Evolutionary conservation across 2,888 invertebrate species (phyloP).

Genomic region (Cordylochernes scorpioides): DNA sequence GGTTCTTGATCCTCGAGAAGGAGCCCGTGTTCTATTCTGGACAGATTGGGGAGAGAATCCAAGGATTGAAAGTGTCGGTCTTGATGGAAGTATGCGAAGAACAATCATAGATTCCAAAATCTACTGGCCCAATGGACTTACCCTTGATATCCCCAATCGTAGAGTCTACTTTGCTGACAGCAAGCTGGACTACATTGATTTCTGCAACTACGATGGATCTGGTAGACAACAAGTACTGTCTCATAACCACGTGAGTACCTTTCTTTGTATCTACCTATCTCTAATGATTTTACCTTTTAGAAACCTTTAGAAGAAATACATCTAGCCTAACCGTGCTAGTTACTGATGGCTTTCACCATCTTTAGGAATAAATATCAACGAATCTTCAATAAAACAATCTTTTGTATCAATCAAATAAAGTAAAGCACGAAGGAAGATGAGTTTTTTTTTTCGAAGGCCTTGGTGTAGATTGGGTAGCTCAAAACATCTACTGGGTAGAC

Average conservation of each 20-base stretch:
- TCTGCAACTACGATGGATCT: conserved; percentile 81
- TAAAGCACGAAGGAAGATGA: too few species aligned
- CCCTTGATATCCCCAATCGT: conserved; percentile 70
- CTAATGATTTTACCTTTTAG: too few species aligned
- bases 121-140: conserved; percentile 95
- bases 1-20: conserved; percentile 75
- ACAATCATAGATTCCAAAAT: conserved; percentile 75
- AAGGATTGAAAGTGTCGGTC: conserved; percentile 71
- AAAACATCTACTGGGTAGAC: too few species aligned
- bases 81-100: conserved; percentile 68
- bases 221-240: conserved; percentile 49
- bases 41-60: conserved; percentile 98
- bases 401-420: too few species aligned
- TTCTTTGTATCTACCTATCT: too few species aligned
- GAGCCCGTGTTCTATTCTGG: conserved; percentile 74
- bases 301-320: too few species aligned
- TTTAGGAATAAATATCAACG: too few species aligned
- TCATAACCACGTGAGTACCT: conserved; percentile 23
- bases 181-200: conserved; percentile 87
- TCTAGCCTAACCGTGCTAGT: too few species aligned
- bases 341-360: too few species aligned
- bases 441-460: too few species aligned
- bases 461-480: too few species aligned
- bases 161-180: conserved; percentile 91
- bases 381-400: too few species aligned